These are phyloP conservation scores for Rutilus rutilus DNA, from an alignment of 2,113 vertebrate species.

Conservation along the genomic window DNA sequence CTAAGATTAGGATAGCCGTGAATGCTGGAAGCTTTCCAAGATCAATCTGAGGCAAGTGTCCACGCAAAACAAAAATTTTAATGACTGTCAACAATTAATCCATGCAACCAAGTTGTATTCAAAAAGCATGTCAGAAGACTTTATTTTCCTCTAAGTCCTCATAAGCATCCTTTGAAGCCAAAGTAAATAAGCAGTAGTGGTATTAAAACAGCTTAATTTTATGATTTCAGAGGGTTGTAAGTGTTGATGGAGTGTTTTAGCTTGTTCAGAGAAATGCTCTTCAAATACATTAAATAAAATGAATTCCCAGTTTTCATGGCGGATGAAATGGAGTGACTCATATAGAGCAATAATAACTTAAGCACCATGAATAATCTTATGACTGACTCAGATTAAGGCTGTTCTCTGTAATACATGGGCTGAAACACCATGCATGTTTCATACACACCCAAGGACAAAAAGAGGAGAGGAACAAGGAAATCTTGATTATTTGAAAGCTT, in stretches of 20 bases:
- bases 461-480: background rate
- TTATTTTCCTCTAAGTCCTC: conserved; percentile 9
- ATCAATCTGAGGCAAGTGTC: conserved; percentile 51
- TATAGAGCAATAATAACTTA: conserved; percentile 74
- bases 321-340: conserved; percentile 69
- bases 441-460: conserved; percentile 13
- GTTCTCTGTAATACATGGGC: conserved; percentile 53
- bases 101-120: conserved; percentile 42
- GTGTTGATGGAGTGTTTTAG: conserved; percentile 52
- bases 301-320: conserved; percentile 58
- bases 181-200: conserved; percentile 25
- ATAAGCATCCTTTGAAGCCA: conserved; percentile 39
- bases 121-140: conserved; percentile 46
- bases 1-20: conserved; percentile 55
- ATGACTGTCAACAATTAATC: conserved; percentile 71
- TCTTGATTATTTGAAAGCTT: conserved; percentile 11
- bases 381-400: conserved; percentile 69
- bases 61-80: conserved; percentile 47
- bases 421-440: conserved; percentile 5
- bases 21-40: conserved; percentile 66
- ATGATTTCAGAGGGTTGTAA: conserved; percentile 59
- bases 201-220: conserved; percentile 52
- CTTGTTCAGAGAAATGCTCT: conserved; percentile 58
- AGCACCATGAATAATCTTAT: conserved; percentile 73
- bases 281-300: conserved; percentile 65